Conservation (phyloP, 1,140 invertebrate species). For the Drosophila azteca region DNA sequence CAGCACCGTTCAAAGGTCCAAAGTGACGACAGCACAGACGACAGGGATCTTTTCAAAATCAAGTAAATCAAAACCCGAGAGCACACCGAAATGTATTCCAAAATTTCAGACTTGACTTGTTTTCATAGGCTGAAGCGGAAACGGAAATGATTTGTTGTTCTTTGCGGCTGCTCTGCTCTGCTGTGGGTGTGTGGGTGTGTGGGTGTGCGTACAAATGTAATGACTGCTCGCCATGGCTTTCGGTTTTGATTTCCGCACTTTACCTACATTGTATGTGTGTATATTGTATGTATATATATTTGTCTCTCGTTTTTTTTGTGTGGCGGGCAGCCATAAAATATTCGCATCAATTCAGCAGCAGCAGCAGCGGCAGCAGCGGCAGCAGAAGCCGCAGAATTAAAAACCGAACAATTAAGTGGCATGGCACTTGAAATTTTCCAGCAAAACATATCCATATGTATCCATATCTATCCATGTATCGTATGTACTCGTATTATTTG, state of each 20-base stretch:
- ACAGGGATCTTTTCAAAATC: too few species aligned
- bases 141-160: slow-evolving; percentile 67
- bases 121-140: slow-evolving; percentile 59
- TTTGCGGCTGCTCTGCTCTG: slow-evolving; percentile 19
- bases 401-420: slow-evolving; percentile 8
- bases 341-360: slow-evolving; percentile 50
- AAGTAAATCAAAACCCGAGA: slow-evolving; percentile 3
- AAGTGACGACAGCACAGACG: too few species aligned
- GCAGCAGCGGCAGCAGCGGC: slow-evolving; percentile 23
- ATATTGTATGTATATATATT: neutral
- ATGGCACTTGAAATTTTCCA: slow-evolving; percentile 23
- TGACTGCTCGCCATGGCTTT: slow-evolving; percentile 35
- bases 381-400: slow-evolving; percentile 45
- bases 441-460: slow-evolving; percentile 3
- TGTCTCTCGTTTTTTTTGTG: neutral
- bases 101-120: slow-evolving; percentile 65
- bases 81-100: slow-evolving; percentile 18
- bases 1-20: too few species aligned
- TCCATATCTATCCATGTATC: neutral
- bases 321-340: slow-evolving; percentile 37
- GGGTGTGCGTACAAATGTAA: slow-evolving; percentile 12
- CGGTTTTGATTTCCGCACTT: slow-evolving; percentile 56
- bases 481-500: slow-evolving; percentile 3
- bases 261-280: slow-evolving; percentile 23
- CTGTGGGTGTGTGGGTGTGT: too few species aligned